Evolutionary conservation across 2,888 invertebrate genomes (phyloP).

Genomic region (Eristalis arbustorum): DNA sequence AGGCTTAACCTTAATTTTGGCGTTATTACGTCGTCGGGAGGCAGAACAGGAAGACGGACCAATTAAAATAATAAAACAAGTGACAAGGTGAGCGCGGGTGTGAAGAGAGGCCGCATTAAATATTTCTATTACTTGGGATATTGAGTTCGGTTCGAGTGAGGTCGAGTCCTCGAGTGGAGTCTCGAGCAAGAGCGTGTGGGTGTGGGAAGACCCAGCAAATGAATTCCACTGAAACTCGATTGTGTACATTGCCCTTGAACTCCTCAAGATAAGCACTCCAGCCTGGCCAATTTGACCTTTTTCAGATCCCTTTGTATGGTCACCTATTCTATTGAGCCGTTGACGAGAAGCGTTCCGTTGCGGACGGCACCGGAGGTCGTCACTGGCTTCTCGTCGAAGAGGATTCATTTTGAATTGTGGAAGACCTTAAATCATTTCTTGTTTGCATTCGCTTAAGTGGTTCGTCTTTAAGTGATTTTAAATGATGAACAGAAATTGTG

Average conservation of each 20-base stretch:
- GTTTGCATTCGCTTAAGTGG: not conserved
- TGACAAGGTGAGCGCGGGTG: not conserved
- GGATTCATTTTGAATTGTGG: not conserved
- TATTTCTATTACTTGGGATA: not conserved
- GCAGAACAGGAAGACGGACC: not conserved
- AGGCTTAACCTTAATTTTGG: slow-evolving; percentile 11
- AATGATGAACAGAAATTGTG: not conserved
- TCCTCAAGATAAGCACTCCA: not conserved
- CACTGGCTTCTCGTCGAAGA: not conserved
- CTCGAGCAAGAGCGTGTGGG: not conserved
- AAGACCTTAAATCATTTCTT: not conserved
- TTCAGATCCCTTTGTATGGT: not conserved
- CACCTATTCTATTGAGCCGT: not conserved
- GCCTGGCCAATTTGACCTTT: not conserved
- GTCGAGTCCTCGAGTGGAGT: not conserved
- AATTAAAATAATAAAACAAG: slow-evolving; percentile 6
- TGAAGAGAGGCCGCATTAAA: not conserved
- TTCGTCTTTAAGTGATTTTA: not conserved
- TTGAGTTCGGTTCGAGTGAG: not conserved
- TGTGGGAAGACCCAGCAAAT: not conserved
- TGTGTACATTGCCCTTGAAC: not conserved
- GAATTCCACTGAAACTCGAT: not conserved
- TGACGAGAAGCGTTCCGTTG: not conserved
- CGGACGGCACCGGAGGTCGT: not conserved
- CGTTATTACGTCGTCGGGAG: not conserved